phyloP scores from a whole-genome alignment of 1,140 invertebrate genomes.

The Berghia stephanieae region DNA sequence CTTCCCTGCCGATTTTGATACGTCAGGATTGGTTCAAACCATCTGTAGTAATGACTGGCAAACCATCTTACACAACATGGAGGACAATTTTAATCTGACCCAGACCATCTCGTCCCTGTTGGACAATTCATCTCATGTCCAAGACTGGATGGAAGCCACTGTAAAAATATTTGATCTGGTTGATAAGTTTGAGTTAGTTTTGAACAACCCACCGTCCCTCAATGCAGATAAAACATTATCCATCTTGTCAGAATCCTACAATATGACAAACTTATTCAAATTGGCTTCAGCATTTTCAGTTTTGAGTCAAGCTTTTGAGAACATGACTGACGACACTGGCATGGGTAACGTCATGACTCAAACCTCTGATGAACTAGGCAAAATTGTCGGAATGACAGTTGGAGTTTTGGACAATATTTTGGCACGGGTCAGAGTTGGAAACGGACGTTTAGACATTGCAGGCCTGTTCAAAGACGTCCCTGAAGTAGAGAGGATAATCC shows the following conservation, averaged over 20 bases:
- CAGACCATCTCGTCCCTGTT: background rate
- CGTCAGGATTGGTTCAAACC: background rate
- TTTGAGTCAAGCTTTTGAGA: background rate
- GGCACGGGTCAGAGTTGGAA: background rate
- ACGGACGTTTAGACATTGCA: background rate
- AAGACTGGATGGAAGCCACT: background rate
- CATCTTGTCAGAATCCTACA: background rate
- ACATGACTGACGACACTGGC: background rate
- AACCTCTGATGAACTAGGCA: too few species aligned
- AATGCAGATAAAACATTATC: background rate
- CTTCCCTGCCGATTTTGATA: background rate
- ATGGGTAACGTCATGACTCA: too few species aligned
- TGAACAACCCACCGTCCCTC: background rate
- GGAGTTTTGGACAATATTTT: background rate
- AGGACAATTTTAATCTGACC: background rate
- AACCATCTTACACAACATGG: background rate
- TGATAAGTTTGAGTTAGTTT: slow-evolving; percentile 9
- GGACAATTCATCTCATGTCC: background rate
- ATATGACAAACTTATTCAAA: background rate
- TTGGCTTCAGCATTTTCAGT: background rate
- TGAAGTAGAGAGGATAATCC: background rate
- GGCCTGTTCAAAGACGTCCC: background rate
- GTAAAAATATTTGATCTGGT: slow-evolving; percentile 1
- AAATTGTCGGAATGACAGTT: background rate
- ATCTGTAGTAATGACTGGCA: background rate